phyloP scores from a whole-genome alignment of 1,140 invertebrate genomes.

The Drosophila pectinifera region DNA sequence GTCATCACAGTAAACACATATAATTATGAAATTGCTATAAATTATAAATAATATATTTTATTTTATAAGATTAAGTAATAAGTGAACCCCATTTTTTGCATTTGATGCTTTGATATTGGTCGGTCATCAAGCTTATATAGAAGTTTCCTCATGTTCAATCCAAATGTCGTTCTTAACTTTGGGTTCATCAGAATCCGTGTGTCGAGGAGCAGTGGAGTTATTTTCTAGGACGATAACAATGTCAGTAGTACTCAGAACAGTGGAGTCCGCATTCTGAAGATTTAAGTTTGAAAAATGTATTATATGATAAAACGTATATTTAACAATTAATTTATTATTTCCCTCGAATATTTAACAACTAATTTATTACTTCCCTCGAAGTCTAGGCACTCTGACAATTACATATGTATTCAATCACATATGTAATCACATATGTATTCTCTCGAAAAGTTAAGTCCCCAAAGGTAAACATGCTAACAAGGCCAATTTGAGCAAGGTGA shows the following conservation, averaged over 20 bases:
- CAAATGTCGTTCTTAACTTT: constrained; percentile 22
- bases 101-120: not conserved
- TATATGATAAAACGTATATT: not conserved
- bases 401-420: not conserved
- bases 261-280: constrained; percentile 50
- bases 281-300: not conserved
- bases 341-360: not conserved
- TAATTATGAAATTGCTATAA: not conserved
- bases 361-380: not conserved
- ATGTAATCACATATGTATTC: constrained; percentile 2
- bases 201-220: constrained; percentile 27
- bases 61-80: not conserved
- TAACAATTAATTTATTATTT: not conserved
- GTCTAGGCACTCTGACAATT: not conserved
- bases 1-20: not conserved
- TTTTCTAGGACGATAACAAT: constrained; percentile 66
- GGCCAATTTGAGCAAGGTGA: constrained; percentile 16
- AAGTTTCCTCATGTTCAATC: constrained; percentile 42
- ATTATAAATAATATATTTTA: not conserved
- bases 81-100: constrained; percentile 4
- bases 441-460: constrained; percentile 19
- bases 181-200: constrained; percentile 13
- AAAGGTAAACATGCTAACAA: constrained; percentile 19
- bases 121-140: constrained; percentile 11
- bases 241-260: constrained; percentile 56